Percentiles rank a stretch among this genome's conserved stretches.
Conservation (phyloP, 1,140 invertebrate genomes). For the Pseudomyrmex flavicornis region DNA sequence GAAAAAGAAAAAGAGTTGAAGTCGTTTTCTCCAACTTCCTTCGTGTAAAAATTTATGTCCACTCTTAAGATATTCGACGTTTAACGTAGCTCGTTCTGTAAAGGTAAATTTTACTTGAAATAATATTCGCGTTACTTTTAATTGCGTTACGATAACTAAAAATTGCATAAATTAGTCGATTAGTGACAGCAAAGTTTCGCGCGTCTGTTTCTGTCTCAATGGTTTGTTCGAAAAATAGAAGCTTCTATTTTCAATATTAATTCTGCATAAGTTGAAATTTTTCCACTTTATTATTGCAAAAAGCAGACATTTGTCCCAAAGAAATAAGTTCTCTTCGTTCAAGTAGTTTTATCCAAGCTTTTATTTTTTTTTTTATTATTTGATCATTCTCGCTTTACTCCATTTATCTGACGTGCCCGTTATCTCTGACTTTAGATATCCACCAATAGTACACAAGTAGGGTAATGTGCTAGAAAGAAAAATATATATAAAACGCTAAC, state of each 20-base stretch:
- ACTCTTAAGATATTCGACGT: not conserved
- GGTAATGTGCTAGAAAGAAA: not conserved
- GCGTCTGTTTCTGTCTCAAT: not conserved
- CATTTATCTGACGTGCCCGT: not conserved
- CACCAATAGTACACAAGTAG: no score
- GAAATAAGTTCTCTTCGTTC: not conserved
- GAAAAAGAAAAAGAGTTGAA: not conserved
- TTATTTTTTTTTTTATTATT: no score
- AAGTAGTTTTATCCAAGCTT: not conserved
- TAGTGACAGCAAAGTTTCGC: not conserved
- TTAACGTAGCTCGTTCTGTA: not conserved
- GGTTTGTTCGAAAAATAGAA: not conserved
- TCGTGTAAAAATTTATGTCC: not conserved
- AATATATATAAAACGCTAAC: not conserved
- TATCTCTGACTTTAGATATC: not conserved
- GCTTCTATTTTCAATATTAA: not conserved
- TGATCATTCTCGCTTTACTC: not conserved
- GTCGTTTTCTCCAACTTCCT: conserved; percentile 8
- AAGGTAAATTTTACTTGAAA: not conserved
- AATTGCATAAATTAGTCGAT: not conserved
- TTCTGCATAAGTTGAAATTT: not conserved
- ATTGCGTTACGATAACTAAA: not conserved
- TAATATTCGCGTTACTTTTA: conserved; percentile 25
- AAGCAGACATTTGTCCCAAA: not conserved
- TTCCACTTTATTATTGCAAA: not conserved